Evolutionary conservation across 2,797 vertebrate genomes (phyloP).

Genomic region (Glossophaga mutica): DNA sequence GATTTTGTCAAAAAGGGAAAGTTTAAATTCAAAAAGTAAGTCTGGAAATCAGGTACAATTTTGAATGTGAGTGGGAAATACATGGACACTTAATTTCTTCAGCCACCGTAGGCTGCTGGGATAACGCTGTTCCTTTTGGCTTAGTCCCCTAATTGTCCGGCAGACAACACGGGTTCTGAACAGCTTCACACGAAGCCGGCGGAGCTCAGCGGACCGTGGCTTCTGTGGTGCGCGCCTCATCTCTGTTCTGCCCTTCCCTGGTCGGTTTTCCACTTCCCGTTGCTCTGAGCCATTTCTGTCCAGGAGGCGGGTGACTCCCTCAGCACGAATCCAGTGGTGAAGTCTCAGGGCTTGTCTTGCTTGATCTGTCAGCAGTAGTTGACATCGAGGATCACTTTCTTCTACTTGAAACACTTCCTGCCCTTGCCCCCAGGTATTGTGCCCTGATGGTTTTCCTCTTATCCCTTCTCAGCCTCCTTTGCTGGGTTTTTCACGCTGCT

Average conservation of each 20-base stretch:
- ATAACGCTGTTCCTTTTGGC: not conserved
- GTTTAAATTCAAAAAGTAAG: not conserved
- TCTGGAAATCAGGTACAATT: not conserved
- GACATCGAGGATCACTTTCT: not conserved
- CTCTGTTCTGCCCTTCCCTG: not conserved
- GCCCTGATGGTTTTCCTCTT: not conserved
- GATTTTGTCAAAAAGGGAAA: not conserved
- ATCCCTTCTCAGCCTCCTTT: not conserved
- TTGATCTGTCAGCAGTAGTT: not conserved
- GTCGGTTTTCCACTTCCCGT: not conserved
- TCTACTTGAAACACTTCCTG: not conserved
- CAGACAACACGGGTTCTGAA: not conserved
- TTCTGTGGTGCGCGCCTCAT: not conserved
- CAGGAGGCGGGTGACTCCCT: not conserved
- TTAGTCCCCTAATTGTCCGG: not conserved
- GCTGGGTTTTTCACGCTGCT: not conserved
- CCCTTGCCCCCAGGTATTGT: not conserved
- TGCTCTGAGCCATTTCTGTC: not conserved
- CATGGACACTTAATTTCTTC: not conserved
- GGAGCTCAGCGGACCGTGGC: not conserved
- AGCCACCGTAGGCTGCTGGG: not conserved
- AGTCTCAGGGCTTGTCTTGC: not conserved
- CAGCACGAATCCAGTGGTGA: not conserved
- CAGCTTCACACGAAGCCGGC: not conserved
- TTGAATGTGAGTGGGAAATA: not conserved